Evolutionary conservation across 2,797 vertebrate genomes (phyloP).

Genomic region (Hypotaenidia philippensis): DNA sequence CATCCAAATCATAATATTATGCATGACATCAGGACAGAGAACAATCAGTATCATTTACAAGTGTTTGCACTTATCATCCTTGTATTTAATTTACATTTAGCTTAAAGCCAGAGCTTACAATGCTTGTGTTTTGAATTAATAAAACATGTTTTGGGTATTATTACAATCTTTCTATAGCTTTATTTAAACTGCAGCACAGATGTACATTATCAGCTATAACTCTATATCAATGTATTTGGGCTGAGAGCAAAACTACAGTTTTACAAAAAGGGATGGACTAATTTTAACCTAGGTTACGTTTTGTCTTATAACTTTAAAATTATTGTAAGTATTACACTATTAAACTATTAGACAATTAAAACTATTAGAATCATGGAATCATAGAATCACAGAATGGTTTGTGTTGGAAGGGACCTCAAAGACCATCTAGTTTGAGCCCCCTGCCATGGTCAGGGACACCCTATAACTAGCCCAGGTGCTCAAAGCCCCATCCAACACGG

Average conservation of each 20-base stretch:
- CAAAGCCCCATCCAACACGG: too few relatives aligned
- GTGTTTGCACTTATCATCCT: not conserved
- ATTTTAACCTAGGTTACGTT: not conserved
- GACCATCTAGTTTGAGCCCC: too few relatives aligned
- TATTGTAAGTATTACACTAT: not conserved
- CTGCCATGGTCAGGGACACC: too few relatives aligned
- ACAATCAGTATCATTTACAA: not conserved
- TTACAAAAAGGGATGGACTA: not conserved
- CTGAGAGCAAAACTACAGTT: not conserved
- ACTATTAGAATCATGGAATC: not conserved
- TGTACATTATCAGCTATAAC: not conserved
- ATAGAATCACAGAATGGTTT: too few relatives aligned
- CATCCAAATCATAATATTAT: not conserved
- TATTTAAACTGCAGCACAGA: not conserved
- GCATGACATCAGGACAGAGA: not conserved
- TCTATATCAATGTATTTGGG: not conserved
- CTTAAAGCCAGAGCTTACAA: not conserved
- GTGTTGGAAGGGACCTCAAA: too few relatives aligned
- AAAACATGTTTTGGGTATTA: not conserved
- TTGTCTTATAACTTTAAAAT: not conserved
- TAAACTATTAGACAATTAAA: not conserved
- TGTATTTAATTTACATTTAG: not conserved
- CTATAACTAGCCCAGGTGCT: too few relatives aligned
- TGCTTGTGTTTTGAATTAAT: not conserved
- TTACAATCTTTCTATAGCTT: not conserved